phyloP scores from a whole-genome alignment of 2,888 invertebrate species.

The Pollenia griseotomentosa region DNA sequence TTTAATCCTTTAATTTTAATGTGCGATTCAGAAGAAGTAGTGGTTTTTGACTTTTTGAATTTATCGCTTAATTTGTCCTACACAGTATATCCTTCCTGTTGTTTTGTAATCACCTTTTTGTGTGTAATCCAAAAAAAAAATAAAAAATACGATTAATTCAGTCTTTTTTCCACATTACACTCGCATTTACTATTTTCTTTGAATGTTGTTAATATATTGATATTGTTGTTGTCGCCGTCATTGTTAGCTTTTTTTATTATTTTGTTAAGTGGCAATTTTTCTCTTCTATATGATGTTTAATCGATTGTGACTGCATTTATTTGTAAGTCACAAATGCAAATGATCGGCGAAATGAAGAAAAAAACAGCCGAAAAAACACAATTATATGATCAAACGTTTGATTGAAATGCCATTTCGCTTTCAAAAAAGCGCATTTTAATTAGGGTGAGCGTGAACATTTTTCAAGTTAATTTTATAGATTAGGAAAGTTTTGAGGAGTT shows the following conservation, averaged over 20 bases:
- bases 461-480: background rate
- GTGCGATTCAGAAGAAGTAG: too few species aligned
- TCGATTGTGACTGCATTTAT: conserved; percentile 69
- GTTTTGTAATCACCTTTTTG: conserved; percentile 40
- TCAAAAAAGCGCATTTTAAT: conserved; percentile 14
- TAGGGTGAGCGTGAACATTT: conserved; percentile 4
- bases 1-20: too few species aligned
- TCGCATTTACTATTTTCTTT: conserved; percentile 21
- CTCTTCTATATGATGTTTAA: conserved; percentile 64
- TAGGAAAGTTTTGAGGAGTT: background rate
- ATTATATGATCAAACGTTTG: conserved; percentile 62
- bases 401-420: conserved; percentile 54
- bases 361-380: conserved; percentile 29
- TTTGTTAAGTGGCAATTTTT: conserved; percentile 65
- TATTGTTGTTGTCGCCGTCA: conserved; percentile 41
- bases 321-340: conserved; percentile 68
- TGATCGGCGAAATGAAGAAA: conserved; percentile 58
- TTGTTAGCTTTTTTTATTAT: conserved; percentile 34
- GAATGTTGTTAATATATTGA: conserved; percentile 47
- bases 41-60: background rate
- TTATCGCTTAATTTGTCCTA: background rate
- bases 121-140: conserved; percentile 14
- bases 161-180: conserved; percentile 25
- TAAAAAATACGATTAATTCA: conserved; percentile 50
- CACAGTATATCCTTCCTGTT: conserved; percentile 51